Conservation (phyloP, 1,140 invertebrate species). For the Neomicropteryx cornuta region DNA sequence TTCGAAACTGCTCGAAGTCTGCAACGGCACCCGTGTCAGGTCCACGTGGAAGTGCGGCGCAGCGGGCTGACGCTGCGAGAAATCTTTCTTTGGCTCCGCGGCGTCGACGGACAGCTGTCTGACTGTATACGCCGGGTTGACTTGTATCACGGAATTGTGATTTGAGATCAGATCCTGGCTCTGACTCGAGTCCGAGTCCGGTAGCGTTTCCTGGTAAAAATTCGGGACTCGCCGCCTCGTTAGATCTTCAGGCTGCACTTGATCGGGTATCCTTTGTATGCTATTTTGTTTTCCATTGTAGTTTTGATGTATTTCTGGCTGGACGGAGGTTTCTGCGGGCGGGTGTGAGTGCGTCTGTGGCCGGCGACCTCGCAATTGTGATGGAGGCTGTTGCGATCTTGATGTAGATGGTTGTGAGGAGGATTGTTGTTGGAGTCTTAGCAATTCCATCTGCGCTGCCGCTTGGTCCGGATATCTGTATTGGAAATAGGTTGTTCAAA, state of each 20-base stretch:
- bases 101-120: background rate
- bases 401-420: conserved; percentile 4
- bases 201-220: conserved; percentile 15
- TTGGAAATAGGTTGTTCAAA: too few relatives aligned
- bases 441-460: too few relatives aligned
- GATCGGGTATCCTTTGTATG: too few relatives aligned
- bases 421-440: too few relatives aligned
- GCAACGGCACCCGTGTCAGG: conserved; percentile 6
- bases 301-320: background rate
- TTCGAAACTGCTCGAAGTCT: conserved; percentile 9
- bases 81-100: background rate
- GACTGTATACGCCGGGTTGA: conserved; percentile 13
- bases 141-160: conserved; percentile 14
- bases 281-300: too few relatives aligned
- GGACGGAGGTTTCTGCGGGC: background rate
- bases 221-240: conserved; percentile 9
- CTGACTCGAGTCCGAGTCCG: conserved; percentile 8
- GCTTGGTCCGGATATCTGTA: too few relatives aligned
- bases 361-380: background rate
- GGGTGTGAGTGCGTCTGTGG: background rate
- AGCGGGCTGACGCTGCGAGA: background rate
- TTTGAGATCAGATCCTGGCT: background rate
- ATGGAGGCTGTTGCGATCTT: background rate
- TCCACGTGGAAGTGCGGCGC: background rate
- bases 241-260: background rate